Percentiles rank a stretch among this genome's conserved stretches.
These are phyloP conservation scores for Cercopithecus mona DNA, from an alignment of 2,113 vertebrate genomes.

Conservation along the genomic window DNA sequence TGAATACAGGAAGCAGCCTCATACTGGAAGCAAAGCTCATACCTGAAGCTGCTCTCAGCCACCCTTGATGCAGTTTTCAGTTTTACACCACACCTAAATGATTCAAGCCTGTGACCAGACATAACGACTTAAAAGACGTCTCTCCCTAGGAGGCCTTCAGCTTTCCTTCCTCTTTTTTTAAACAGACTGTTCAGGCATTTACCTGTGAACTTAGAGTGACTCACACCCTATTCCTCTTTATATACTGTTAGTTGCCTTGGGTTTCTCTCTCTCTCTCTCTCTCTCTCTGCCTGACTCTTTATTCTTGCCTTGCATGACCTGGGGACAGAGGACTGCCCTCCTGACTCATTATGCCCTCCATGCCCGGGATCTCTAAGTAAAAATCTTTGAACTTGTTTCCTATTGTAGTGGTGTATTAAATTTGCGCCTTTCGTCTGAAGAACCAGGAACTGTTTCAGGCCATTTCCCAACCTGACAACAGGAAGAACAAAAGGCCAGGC, in stretches of 20 bases:
- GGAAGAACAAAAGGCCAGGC: not conserved
- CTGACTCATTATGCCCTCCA: not conserved
- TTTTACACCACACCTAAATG: not conserved
- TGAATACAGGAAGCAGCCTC: not conserved
- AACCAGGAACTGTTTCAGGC: not conserved
- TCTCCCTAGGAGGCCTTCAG: not conserved
- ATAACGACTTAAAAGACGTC: not conserved
- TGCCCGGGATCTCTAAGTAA: not conserved
- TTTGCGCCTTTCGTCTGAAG: not conserved
- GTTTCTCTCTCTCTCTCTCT: not conserved
- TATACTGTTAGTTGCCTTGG: not conserved
- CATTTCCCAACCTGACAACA: not conserved
- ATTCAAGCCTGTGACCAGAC: not conserved
- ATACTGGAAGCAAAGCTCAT: not conserved
- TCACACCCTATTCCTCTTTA: not conserved
- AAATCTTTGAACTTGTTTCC: not conserved
- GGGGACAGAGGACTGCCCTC: not conserved
- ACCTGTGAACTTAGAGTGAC: not conserved
- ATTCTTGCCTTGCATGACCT: not conserved
- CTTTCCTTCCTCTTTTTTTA: not conserved
- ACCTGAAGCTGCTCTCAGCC: not conserved
- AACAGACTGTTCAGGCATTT: not conserved
- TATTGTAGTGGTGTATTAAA: not conserved
- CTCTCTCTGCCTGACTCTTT: not conserved
- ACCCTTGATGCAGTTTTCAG: not conserved